Base-by-base conservation (phyloP, 2,797 vertebrate species). In the Anabacerthia variegaticeps region DNA sequence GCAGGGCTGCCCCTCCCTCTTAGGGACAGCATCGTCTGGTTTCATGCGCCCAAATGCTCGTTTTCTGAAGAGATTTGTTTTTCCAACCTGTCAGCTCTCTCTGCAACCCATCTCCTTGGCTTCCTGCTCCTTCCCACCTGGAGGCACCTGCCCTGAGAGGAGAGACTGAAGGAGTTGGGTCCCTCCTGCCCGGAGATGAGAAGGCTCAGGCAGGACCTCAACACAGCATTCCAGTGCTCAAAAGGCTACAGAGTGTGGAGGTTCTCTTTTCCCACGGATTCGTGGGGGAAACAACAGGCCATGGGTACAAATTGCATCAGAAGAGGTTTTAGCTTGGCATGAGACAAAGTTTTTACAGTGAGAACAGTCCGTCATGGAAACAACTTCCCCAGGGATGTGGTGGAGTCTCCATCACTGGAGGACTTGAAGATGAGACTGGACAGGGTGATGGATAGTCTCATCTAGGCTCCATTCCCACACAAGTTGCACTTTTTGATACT, bases 1-100 rank as follows among this genome's bases (percentile, higher is more conserved):
- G 8, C 22, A 32, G 82, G 49, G 34, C 21, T 49, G 52, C 22
- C 3, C 55, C 34, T 28, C 26, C 43, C 23, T 5, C 0, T 7
- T 4, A 1, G 14, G 15, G 21, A 15, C 20, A 3, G 21, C 62
- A 5, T 61, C 4, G 0, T 23, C 79, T 43, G 24, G 4, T 54
- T 22, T 41, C 39, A 14, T 1, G 0, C 28, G n/a, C 63, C 63
- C 36, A 19, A 4, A 1, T 2, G 7, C 22, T 36, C 15, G 0
- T 4, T 80, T 49, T 14, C 6, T 10, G 21, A 3, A 4, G 5
- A 37, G 19, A 54, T n/a, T 16, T 0, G 4, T 6, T 72, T 56
- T 54, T 48, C 46, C 36, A 34, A 20, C 4, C 28, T 2, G 1
- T 12, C 3, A 39, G 5, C 17, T 58, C 4, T 4, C 8, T 16